Conservation (phyloP, 1,140 invertebrate genomes). For the Cyclargus thomasi region DNA sequence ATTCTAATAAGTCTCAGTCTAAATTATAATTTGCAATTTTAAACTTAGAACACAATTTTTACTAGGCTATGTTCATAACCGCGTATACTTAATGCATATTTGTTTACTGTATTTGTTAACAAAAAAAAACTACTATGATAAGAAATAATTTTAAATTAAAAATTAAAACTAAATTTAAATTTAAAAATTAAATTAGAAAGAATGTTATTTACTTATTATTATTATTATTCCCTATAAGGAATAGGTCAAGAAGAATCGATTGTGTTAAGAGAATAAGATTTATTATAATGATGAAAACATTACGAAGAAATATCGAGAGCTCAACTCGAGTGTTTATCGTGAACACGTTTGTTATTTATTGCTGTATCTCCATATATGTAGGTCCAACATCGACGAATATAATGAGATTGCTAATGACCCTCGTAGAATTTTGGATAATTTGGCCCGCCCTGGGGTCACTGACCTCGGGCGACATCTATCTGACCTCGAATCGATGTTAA, state of each 20-base stretch:
- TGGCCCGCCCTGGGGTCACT: neutral
- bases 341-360: neutral
- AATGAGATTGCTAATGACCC: neutral
- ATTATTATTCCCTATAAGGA: no score
- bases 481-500: neutral
- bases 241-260: no score
- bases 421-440: neutral
- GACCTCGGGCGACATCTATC: neutral
- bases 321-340: no score
- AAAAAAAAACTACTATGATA: neutral
- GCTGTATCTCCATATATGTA: neutral
- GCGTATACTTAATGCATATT: neutral
- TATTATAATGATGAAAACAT: no score
- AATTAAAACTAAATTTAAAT: no score
- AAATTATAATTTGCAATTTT: neutral
- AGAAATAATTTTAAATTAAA: no score
- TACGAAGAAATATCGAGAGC: no score
- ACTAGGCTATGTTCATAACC: neutral
- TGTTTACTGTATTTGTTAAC: neutral
- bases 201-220: no score
- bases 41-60: neutral
- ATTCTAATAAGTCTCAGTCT: no score
- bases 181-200: no score
- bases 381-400: neutral
- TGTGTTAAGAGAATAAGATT: no score